Evolutionary conservation across 2,888 invertebrate species (phyloP), one percentile per base, ranked within the genome.

Genomic region (Chouioia cunea): DNA sequence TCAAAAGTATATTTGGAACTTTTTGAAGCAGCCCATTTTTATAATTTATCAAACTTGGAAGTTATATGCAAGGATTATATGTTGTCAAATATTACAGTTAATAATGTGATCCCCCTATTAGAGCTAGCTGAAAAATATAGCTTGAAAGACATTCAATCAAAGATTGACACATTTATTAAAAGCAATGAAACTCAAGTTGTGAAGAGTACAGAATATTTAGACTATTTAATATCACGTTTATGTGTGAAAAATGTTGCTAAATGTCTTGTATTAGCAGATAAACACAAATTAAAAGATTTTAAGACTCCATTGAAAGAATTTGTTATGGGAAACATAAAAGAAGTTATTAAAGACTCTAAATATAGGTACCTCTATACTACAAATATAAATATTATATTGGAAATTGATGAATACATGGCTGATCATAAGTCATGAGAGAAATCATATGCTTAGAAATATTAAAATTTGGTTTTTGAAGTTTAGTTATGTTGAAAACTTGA

Each of bases 391-490:
- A 48, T 71, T 57, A 66, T 71, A 20, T 20, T 68, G 16, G 62
- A 68, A 48, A 68, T 68, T 23, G 69, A 69, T 50, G 69, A 69
- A 48, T 69, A 48, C 27, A 69, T 69, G 50, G 69, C 69, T 23
- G 50, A 58, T 6, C 57, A 63, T 22, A 36, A 12, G 10, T 36
- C 6, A 6, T 36, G 36, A 36, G 36, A 36, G 6, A 36, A 36
- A 2, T 36, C 3, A 36, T 10, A 36, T 36, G 36, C 10, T 36
- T 36, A 36, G 1, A 10, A 36, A 4, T 10, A 36, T n/a, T 36
- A 36, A 36, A 3, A 36, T 36, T 10, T 36, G 6, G 36, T 10
- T 36, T 27, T 27, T 6, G 12, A 8, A 36, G 6, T 36, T 36
- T 36, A 6, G 12, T 10, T 36, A 4, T 6, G 12, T 36, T 69